These are phyloP conservation scores for Linepithema humile DNA, from an alignment of 1,140 invertebrate species.

Conservation along the genomic window DNA sequence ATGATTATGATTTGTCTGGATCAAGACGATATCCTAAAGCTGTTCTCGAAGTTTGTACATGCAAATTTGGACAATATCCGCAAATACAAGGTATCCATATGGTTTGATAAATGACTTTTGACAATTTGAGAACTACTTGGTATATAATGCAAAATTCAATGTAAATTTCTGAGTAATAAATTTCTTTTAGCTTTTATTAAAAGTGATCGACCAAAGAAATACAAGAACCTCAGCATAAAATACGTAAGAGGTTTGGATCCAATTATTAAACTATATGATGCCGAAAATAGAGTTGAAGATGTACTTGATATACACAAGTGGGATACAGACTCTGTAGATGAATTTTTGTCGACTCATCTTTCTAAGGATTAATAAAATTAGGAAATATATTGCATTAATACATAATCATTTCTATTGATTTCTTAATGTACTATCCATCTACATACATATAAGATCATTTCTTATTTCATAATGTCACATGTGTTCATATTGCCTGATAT, in stretches of 20 bases:
- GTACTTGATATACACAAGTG: constrained; percentile 97
- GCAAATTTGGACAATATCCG: constrained; percentile 97
- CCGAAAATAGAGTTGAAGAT: constrained; percentile 92
- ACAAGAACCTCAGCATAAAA: constrained; percentile 94
- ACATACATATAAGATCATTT: neutral
- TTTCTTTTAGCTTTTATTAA: constrained; percentile 92
- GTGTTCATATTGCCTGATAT: neutral
- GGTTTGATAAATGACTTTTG: constrained; percentile 11
- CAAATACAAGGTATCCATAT: constrained; percentile 92
- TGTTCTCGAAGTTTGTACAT: constrained; percentile 96
- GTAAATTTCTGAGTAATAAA: neutral
- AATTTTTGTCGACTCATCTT: constrained; percentile 95
- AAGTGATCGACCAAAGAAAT: constrained; percentile 93
- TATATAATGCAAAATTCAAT: neutral
- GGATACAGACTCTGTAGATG: constrained; percentile 98
- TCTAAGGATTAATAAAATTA: constrained; percentile 78
- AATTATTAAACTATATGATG: constrained; percentile 95
- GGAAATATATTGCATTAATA: constrained; percentile 33
- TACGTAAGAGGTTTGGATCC: constrained; percentile 96
- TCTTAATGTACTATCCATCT: constrained; percentile 35
- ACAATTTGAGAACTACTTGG: neutral
- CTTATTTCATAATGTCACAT: constrained; percentile 11
- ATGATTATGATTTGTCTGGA: constrained; percentile 87
- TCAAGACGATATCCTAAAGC: constrained; percentile 93
- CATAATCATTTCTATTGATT: neutral